These are phyloP conservation scores for Echinarachnius parma DNA, from an alignment of 53 echinoderm and acorn worm genomes.

Conservation along the genomic window DNA sequence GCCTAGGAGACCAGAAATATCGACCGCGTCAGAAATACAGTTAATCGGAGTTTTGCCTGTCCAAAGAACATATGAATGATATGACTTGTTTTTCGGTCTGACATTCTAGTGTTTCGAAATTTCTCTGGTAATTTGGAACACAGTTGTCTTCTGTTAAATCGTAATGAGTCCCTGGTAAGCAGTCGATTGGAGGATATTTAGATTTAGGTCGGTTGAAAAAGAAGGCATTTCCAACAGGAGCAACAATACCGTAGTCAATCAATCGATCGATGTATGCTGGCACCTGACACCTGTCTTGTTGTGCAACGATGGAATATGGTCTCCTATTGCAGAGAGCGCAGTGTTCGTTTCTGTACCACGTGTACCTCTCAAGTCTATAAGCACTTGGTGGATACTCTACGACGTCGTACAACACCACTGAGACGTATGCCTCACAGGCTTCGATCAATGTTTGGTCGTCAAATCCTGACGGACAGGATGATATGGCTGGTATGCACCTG, in stretches of 20 bases:
- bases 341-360: slow-evolving; percentile 22
- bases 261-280: neutral
- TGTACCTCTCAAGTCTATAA: too few relatives aligned
- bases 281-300: too few relatives aligned
- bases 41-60: neutral
- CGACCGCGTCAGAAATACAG: neutral
- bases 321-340: slow-evolving; percentile 6
- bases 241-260: neutral
- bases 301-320: neutral
- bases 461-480: neutral
- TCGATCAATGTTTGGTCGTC: neutral
- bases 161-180: neutral
- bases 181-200: too few relatives aligned
- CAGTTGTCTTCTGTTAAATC: neutral
- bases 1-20: too few relatives aligned
- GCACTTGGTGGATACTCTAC: too few relatives aligned
- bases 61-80: neutral
- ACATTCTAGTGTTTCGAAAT: neutral
- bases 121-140: neutral
- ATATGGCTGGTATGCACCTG: neutral
- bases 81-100: neutral
- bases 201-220: too few relatives aligned
- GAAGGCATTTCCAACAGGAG: neutral
- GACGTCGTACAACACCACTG: neutral
- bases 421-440: slow-evolving; percentile 4